phyloP scores from a whole-genome alignment of 2,113 vertebrate genomes.

The Nycticebus coucang region DNA sequence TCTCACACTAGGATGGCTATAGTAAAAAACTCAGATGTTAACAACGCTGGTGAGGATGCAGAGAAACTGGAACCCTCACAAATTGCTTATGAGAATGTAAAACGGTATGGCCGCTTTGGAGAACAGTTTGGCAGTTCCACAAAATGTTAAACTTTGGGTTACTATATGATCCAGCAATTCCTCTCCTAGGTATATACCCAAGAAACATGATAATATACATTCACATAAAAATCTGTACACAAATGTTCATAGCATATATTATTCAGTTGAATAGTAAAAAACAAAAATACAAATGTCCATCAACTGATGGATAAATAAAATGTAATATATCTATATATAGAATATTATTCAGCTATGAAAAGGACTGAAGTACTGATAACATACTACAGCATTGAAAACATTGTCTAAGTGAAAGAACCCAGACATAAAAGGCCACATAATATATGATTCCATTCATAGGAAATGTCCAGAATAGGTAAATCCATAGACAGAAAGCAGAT shows the following conservation, averaged over 20 bases:
- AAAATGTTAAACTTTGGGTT: constrained; percentile 17
- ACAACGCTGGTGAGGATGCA: not conserved
- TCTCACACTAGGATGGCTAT: not conserved
- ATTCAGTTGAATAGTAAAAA: not conserved
- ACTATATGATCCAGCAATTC: not conserved
- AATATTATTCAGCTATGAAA: constrained; percentile 44
- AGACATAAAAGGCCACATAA: not conserved
- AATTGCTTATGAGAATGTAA: not conserved
- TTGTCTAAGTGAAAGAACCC: not conserved
- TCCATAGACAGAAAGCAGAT: not conserved
- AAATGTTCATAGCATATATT: not conserved
- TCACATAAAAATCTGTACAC: not conserved
- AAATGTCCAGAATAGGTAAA: constrained; percentile 40
- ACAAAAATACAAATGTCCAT: not conserved
- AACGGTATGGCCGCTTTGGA: not conserved
- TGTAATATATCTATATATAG: not conserved
- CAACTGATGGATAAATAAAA: constrained; percentile 23
- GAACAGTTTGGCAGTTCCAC: not conserved
- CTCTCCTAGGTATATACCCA: not conserved
- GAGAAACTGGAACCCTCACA: not conserved
- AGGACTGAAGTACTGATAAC: not conserved
- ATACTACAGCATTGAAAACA: not conserved
- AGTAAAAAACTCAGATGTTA: constrained; percentile 31
- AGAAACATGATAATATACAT: not conserved
- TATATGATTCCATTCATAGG: not conserved